phyloP scores from a whole-genome alignment of 2,888 invertebrate species.

The Nowickia ferox region DNA sequence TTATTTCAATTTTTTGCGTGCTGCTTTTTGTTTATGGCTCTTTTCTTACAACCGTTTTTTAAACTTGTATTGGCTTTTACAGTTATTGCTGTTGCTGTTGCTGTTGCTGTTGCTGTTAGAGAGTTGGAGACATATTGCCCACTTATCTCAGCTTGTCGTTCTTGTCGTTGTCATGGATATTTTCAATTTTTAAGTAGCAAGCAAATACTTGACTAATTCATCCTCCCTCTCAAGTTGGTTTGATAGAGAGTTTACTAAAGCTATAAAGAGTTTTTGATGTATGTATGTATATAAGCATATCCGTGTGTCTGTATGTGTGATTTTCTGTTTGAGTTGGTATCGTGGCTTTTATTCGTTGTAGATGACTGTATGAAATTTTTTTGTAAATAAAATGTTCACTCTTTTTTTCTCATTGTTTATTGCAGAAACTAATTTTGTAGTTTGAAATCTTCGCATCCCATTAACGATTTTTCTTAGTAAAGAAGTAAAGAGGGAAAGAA shows the following conservation, averaged over 20 bases:
- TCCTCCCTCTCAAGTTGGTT: slow-evolving; percentile 11
- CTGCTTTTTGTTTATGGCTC: neutral
- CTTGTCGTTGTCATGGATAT: slow-evolving; percentile 52
- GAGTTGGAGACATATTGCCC: slow-evolving; percentile 43
- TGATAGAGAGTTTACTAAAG: slow-evolving; percentile 34
- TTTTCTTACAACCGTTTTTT: slow-evolving; percentile 2
- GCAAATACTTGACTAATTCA: slow-evolving; percentile 64
- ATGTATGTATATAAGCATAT: neutral
- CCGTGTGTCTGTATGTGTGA: neutral
- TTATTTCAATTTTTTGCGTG: neutral
- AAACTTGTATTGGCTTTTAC: slow-evolving; percentile 25
- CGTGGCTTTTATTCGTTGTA: slow-evolving; percentile 27
- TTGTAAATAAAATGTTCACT: slow-evolving; percentile 1
- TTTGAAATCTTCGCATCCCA: too few species aligned
- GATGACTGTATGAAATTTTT: slow-evolving; percentile 46
- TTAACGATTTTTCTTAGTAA: too few species aligned
- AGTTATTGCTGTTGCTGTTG: slow-evolving; percentile 39
- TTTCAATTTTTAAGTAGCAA: slow-evolving; percentile 60
- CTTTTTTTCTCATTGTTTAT: neutral
- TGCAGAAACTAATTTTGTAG: neutral
- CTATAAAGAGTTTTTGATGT: neutral
- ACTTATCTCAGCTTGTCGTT: slow-evolving; percentile 60
- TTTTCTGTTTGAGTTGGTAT: neutral
- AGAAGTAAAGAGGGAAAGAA: too few species aligned
- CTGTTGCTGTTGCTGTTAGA: slow-evolving; percentile 15